Base-by-base conservation (phyloP, 2,113 vertebrate genomes). In the Sebastes fasciatus region DNA sequence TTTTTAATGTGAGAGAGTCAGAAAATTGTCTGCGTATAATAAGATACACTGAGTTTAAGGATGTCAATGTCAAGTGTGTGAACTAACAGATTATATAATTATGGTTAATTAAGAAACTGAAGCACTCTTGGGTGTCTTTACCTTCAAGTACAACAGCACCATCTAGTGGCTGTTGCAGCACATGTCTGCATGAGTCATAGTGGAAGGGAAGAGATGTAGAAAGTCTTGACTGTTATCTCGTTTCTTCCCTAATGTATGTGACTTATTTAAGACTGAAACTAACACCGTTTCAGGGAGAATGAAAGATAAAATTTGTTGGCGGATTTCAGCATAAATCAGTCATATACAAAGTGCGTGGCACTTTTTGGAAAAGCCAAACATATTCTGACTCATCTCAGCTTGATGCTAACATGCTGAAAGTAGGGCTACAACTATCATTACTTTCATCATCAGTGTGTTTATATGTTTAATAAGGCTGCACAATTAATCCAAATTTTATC, bases 141-240 rank as follows among this genome's bases (percentile, higher is more conserved):
- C 74, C 60, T 49, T 82, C 55, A 60, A 87, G 86, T 82, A 26
- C 91, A 88, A 70, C 80, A 92, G 63, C 89, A 16, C 91, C 93
- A 93, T 85, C 93, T 92, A 83, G 91, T 91, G 94, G 91, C 26
- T 0, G 1, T 4, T 11, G 21, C 1, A 8, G 45, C 0, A 6
- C 6, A 60, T 13, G 48, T 8, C 0, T n/a, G 14, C 0, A 0
- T 34, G 2, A 4, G 12, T n/a, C 0, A 8, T 4, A 43, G 40
- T 40, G 10, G 0, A 79, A 26, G 54, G 10, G 10, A 1, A 58
- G 11, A 63, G n/a, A 61, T 4, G 8, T 34, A 42, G 16, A 10
- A n/a, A 52, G 48, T 17, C 6, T n/a, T 55, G 14, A n/a, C 7
- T 34, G 1, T 19, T 48, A 51, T 66, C 19, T 21, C 8, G 8